Conservation (phyloP, 2,888 invertebrate genomes). For the Synergus japonicus region DNA sequence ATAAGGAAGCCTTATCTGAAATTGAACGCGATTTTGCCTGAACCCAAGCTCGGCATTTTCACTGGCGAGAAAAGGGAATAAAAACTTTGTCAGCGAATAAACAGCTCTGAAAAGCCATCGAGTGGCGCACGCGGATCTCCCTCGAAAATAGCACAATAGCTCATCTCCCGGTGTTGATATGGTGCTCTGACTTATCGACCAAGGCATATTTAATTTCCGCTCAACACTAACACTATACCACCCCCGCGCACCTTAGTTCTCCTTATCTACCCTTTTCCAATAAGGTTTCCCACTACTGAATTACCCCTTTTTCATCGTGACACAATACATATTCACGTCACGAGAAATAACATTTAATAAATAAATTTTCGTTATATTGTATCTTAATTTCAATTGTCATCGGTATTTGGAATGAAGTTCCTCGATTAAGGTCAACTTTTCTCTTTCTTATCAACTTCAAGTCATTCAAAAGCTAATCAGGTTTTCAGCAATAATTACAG, state of each 20-base stretch:
- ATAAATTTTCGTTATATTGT: conserved; percentile 1
- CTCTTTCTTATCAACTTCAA: no score
- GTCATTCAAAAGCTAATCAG: no score
- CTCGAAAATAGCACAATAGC: conserved; percentile 76
- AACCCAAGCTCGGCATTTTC: conserved; percentile 33
- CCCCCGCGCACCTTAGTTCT: conserved; percentile 54
- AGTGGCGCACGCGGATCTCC: conserved; percentile 62
- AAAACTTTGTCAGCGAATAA: conserved; percentile 41
- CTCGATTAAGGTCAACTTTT: background rate
- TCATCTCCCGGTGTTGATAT: conserved; percentile 75
- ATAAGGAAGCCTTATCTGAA: conserved; percentile 37
- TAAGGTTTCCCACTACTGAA: conserved; percentile 73
- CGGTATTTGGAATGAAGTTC: background rate
- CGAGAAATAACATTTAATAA: conserved; percentile 17
- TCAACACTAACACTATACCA: conserved; percentile 65
- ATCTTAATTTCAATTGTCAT: background rate
- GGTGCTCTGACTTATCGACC: conserved; percentile 76
- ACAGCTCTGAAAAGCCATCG: conserved; percentile 51
- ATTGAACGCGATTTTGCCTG: conserved; percentile 36
- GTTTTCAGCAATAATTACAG: no score
- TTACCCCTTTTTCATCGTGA: conserved; percentile 67
- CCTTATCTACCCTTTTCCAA: conserved; percentile 77
- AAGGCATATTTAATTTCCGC: conserved; percentile 78
- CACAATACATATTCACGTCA: conserved; percentile 41
- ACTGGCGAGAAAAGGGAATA: conserved; percentile 33